These are phyloP conservation scores for Hippasteria phrygiana DNA, from an alignment of 53 echinoderm and acorn worm species.

Conservation along the genomic window DNA sequence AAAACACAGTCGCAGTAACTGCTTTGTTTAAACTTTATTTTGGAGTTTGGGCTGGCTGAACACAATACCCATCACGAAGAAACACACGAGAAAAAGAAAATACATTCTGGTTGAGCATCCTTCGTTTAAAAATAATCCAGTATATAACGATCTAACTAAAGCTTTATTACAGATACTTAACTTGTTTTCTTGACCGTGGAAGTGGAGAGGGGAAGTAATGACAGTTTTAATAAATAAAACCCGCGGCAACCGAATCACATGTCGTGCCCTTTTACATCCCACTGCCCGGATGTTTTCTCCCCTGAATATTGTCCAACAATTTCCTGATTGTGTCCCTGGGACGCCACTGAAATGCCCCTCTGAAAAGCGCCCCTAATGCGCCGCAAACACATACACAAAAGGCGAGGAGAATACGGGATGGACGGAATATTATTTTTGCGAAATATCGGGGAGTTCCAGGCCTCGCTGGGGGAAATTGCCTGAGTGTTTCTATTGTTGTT, in stretches of 20 bases:
- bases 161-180: no score
- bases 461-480: constrained; percentile 53
- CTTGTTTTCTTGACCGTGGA: no score
- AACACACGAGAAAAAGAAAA: no score
- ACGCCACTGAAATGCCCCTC: background rate
- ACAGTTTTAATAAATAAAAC: background rate
- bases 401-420: background rate
- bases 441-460: constrained; percentile 40
- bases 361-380: constrained; percentile 45
- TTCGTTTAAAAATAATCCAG: no score
- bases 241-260: background rate
- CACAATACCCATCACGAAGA: no score
- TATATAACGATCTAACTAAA: no score
- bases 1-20: no score
- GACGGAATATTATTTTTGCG: background rate
- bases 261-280: background rate
- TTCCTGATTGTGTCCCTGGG: constrained; percentile 36
- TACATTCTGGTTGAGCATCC: no score
- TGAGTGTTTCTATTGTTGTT: constrained; percentile 54
- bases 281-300: constrained; percentile 22
- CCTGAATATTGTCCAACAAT: constrained; percentile 22
- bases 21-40: no score
- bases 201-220: background rate
- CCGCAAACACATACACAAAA: constrained; percentile 41
- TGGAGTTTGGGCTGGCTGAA: no score